Evolutionary conservation across 2,113 vertebrate species (phyloP), one percentile per base, ranked within the genome.

Genomic region (Neotoma lepida): DNA sequence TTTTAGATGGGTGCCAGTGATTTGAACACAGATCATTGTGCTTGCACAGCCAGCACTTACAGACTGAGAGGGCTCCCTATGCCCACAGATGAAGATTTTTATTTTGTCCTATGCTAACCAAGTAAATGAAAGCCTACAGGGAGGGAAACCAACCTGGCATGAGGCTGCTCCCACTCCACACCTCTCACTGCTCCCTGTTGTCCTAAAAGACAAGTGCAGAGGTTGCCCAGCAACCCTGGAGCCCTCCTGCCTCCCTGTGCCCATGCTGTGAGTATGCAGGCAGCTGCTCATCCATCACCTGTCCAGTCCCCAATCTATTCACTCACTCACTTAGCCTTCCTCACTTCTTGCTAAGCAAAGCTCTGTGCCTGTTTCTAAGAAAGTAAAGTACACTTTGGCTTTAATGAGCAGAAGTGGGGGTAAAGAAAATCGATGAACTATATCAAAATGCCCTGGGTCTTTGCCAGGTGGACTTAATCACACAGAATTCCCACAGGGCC

Each of bases 111-210:
- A 0, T 2, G 33, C 86, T 22, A 70, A 54, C 35, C 41, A 49
- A 39, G 13, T 12, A 70, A 63, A 20, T 0, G 0, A 61, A 94
- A 44, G 10, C 64, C 35, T 6, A 20, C 39, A 51, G 66, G 35
- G 15, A 18, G 1, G 58, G 41, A 44, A 78, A 35, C 0, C n/a
- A n/a, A 6, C 0, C 14, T 15, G 51, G 68, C 28, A 24, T 0
- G 76, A 49, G 9, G 63, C 24, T n/a, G 12, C 26, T 68, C 0
- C 1, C 0, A 8, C 15, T 8, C 30, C 20, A 0, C 0, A 15
- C 44, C 41, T 33, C 4, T 22, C 58, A 33, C 0, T 9, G 22
- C 24, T 28, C 84, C 92, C 26, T 1, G 51, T 4, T 12, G 30
- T 1, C 5, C 1, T 12, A 46, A 35, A 49, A 66, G 82, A n/a